Conservation (phyloP, 1,140 invertebrate genomes). For the Saxidomus purpurata region DNA sequence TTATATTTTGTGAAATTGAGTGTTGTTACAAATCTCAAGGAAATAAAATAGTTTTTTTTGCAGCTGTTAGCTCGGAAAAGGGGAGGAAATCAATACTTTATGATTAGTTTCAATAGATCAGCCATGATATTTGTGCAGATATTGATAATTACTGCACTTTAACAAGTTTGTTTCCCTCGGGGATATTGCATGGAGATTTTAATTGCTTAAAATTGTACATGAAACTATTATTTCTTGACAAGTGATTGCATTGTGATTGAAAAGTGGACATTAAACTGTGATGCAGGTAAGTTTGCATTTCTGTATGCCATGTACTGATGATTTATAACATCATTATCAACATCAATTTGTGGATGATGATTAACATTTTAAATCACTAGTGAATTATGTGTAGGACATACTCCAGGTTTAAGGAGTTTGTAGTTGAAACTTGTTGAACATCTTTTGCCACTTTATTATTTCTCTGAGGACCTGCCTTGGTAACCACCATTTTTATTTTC, state of each 20-base stretch:
- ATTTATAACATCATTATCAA: no score
- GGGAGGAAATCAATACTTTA: neutral
- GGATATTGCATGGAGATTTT: neutral
- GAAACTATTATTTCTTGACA: neutral
- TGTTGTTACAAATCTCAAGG: neutral
- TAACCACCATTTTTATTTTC: no score
- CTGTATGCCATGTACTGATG: no score
- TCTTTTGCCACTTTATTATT: no score
- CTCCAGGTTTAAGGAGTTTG: no score
- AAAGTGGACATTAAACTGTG: neutral
- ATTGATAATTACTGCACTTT: constrained; percentile 8
- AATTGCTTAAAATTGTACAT: neutral
- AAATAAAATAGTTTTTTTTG: neutral
- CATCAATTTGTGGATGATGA: no score
- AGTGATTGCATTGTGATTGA: neutral
- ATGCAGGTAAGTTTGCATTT: neutral
- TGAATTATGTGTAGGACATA: no score
- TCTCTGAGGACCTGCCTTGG: no score
- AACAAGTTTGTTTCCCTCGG: neutral
- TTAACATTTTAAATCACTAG: no score
- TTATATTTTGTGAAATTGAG: neutral
- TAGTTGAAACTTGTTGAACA: no score
- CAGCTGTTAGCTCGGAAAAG: neutral
- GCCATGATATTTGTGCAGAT: neutral
- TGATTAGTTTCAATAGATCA: neutral